Evolutionary conservation across 2,797 vertebrate genomes (phyloP).

Genomic region (Cynodonichthys magdalenae): DNA sequence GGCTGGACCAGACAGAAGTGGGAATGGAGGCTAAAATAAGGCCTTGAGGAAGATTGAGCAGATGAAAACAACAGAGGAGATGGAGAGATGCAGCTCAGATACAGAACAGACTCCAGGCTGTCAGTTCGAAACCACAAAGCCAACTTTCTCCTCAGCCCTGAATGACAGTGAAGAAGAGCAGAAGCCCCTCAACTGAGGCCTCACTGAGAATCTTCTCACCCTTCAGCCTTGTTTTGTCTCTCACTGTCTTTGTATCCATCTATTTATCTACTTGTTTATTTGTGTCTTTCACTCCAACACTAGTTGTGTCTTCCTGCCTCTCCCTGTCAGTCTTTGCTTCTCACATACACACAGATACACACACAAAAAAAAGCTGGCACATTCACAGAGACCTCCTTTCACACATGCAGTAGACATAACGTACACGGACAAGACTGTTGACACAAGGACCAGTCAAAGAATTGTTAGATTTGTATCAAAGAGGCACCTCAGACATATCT

Average conservation of each 20-base stretch:
- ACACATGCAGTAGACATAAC: slow-evolving; percentile 23
- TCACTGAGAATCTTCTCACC: slow-evolving; percentile 44
- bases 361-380: slow-evolving; percentile 7
- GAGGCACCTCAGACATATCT: slow-evolving; percentile 48
- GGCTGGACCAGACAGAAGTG: slow-evolving; percentile 9
- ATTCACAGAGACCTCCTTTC: slow-evolving; percentile 17
- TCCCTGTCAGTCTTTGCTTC: slow-evolving; percentile 28
- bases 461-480: slow-evolving; percentile 52
- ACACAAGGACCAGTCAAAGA: slow-evolving; percentile 42
- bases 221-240: slow-evolving; percentile 39
- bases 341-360: slow-evolving; percentile 23
- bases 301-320: slow-evolving; percentile 27
- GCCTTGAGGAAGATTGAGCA: slow-evolving; percentile 42
- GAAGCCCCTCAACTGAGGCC: slow-evolving; percentile 45
- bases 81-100: slow-evolving; percentile 33
- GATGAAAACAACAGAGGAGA: slow-evolving; percentile 27
- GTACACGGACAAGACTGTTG: slow-evolving; percentile 35
- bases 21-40: slow-evolving; percentile 11
- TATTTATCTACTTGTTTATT: slow-evolving; percentile 65
- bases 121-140: slow-evolving; percentile 53
- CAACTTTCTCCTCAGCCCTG: slow-evolving; percentile 39
- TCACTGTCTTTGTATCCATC: slow-evolving; percentile 55
- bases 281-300: slow-evolving; percentile 53
- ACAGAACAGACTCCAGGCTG: slow-evolving; percentile 50
- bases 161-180: slow-evolving; percentile 35